Conservation (phyloP, 1,140 invertebrate species). For the Archivesica marissinica region DNA sequence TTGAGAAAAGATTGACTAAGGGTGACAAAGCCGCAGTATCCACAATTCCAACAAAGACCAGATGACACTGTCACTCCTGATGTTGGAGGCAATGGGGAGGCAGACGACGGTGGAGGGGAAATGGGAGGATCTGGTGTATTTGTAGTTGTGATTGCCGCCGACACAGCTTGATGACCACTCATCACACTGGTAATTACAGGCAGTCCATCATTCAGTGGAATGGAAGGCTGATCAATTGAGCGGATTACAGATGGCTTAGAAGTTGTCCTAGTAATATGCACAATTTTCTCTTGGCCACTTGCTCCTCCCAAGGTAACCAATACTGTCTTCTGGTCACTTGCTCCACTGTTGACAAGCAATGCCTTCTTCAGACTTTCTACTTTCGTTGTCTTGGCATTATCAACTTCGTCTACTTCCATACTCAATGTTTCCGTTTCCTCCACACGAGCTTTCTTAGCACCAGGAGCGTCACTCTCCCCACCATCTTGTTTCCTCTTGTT, state of each 20-base stretch:
- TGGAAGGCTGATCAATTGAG: too few species aligned
- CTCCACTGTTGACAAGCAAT: neutral
- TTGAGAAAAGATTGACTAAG: conserved; percentile 76
- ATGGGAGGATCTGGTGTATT: neutral
- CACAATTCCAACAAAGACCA: conserved; percentile 79
- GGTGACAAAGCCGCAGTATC: conserved; percentile 78
- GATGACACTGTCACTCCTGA: conserved; percentile 57
- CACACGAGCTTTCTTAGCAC: conserved; percentile 23
- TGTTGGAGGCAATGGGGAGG: neutral
- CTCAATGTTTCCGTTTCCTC: conserved; percentile 67
- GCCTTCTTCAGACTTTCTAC: neutral
- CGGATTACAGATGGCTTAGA: too few species aligned
- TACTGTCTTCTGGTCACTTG: neutral
- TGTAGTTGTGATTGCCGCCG: neutral
- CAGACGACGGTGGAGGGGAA: neutral
- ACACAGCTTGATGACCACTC: conserved; percentile 33
- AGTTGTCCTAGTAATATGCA: too few species aligned
- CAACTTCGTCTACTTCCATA: conserved; percentile 74
- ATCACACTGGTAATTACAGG: conserved; percentile 42
- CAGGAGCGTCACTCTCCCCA: conserved; percentile 36
- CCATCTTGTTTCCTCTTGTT: conserved; percentile 59
- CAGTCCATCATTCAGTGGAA: conserved; percentile 5
- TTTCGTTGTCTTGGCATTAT: conserved; percentile 51
- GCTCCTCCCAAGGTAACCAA: neutral
- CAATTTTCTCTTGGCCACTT: too few species aligned